A percentile compares a stretch with the other conserved stretches of the same genome.
Conservation (phyloP, 2,797 vertebrate species). For the Morus bassanus region DNA sequence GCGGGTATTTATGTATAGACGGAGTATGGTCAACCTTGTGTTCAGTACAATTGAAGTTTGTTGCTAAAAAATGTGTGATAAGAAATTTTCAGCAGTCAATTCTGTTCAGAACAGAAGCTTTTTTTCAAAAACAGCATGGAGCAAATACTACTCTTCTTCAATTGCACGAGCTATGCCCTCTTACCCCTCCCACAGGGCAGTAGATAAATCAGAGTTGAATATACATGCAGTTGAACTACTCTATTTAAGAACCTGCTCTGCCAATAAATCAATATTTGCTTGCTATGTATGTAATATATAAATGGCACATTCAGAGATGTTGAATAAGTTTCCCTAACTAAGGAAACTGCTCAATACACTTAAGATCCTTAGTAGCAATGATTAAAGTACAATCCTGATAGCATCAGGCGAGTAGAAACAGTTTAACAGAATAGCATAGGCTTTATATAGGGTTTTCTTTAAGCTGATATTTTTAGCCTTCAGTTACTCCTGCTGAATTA, state of each 20-base stretch:
- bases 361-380: neutral
- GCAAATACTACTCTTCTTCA: neutral
- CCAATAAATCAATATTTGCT: slow-evolving; percentile 6
- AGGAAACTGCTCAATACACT: neutral
- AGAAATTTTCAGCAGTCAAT: neutral
- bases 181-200: neutral
- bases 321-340: neutral
- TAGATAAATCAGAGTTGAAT: neutral
- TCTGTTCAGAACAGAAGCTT: neutral
- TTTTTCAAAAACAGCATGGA: neutral
- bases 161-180: neutral
- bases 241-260: neutral
- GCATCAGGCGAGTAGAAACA: neutral
- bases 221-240: neutral
- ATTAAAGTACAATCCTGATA: neutral
- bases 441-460: neutral
- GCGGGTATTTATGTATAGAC: neutral
- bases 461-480: neutral
- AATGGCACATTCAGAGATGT: neutral
- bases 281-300: neutral
- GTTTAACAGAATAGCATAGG: neutral
- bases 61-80: neutral
- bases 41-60: neutral
- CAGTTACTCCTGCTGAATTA: neutral
- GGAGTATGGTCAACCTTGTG: neutral